These are phyloP conservation scores for Phenganax marumi DNA, from an alignment of 92 coral and sea anemone species.

Conservation along the genomic window DNA sequence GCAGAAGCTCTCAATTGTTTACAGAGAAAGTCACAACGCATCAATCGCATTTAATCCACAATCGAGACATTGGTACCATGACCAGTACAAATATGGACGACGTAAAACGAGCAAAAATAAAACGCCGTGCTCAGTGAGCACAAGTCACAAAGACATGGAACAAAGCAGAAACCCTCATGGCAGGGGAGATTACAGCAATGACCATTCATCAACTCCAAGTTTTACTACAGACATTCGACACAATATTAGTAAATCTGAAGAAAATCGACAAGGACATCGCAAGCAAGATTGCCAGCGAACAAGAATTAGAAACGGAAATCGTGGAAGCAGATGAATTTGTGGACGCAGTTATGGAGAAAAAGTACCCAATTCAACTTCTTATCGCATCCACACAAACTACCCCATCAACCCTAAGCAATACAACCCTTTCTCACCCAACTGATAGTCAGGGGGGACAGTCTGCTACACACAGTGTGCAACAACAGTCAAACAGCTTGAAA, in stretches of 20 bases:
- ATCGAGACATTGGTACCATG: not conserved
- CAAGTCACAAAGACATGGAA: slow-evolving; percentile 27
- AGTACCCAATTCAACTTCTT: slow-evolving; percentile 15
- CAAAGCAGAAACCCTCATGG: slow-evolving; percentile 17
- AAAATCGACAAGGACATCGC: not conserved
- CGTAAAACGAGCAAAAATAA: slow-evolving; percentile 3
- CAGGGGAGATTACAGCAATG: not conserved
- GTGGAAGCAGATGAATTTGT: slow-evolving; percentile 14
- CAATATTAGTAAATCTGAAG: not conserved
- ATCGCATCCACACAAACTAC: not conserved
- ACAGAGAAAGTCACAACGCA: too few relatives aligned
- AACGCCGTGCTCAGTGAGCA: slow-evolving; percentile 1
- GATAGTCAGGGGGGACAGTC: not conserved
- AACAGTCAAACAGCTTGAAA: not conserved
- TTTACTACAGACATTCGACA: slow-evolving; percentile 19
- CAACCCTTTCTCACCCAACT: not conserved
- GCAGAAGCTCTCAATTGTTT: too few relatives aligned
- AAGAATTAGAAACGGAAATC: slow-evolving; percentile 10
- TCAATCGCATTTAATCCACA: too few relatives aligned
- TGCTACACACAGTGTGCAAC: not conserved
- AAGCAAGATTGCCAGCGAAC: not conserved
- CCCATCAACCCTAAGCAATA: not conserved
- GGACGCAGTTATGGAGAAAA: slow-evolving; percentile 12
- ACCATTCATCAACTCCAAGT: not conserved
- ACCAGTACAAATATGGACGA: slow-evolving; percentile 13